These are phyloP conservation scores for Takifugu ocellatus DNA, from an alignment of 2,797 vertebrate species.

Conservation along the genomic window DNA sequence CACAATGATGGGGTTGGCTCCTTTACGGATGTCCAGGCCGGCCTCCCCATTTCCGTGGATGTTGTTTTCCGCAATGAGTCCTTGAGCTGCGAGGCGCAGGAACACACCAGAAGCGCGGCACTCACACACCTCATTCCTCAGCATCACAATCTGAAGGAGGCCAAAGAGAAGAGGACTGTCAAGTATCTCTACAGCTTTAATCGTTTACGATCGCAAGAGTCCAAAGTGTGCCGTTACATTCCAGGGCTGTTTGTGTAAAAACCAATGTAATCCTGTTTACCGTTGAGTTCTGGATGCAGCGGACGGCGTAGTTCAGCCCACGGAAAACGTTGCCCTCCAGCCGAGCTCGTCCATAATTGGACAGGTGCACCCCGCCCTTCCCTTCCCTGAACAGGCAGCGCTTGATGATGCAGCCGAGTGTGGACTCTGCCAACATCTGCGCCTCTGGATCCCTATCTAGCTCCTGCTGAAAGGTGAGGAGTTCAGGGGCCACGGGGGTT, in stretches of 20 bases:
- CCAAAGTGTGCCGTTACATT: constrained; percentile 2
- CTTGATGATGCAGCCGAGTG: constrained; percentile 82
- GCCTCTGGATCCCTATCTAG: constrained; percentile 84
- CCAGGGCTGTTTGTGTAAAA: not conserved
- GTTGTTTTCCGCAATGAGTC: constrained; percentile 86
- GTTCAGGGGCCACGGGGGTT: constrained; percentile 61
- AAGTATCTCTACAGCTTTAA: constrained; percentile 30
- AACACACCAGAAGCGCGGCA: constrained; percentile 86
- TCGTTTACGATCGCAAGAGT: constrained; percentile 35
- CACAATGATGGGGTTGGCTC: constrained; percentile 85
- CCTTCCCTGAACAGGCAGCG: constrained; percentile 87
- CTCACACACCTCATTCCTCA: constrained; percentile 84
- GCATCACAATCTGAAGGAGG: constrained; percentile 80
- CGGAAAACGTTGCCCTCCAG: constrained; percentile 85
- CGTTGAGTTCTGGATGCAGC: constrained; percentile 86
- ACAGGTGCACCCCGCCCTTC: constrained; percentile 85
- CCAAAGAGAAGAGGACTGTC: constrained; percentile 19
- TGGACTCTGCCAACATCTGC: constrained; percentile 72
- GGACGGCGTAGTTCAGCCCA: constrained; percentile 82
- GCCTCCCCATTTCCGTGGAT: constrained; percentile 87
- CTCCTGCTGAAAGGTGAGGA: constrained; percentile 81
- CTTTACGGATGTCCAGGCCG: constrained; percentile 85
- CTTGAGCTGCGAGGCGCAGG: constrained; percentile 82
- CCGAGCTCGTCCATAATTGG: constrained; percentile 82
- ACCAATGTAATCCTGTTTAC: constrained; percentile 55